A percentile compares a stretch with the other conserved stretches of the same genome.
phyloP scores from a whole-genome alignment of 2,797 vertebrate species.

The Poliocrania exsul region DNA sequence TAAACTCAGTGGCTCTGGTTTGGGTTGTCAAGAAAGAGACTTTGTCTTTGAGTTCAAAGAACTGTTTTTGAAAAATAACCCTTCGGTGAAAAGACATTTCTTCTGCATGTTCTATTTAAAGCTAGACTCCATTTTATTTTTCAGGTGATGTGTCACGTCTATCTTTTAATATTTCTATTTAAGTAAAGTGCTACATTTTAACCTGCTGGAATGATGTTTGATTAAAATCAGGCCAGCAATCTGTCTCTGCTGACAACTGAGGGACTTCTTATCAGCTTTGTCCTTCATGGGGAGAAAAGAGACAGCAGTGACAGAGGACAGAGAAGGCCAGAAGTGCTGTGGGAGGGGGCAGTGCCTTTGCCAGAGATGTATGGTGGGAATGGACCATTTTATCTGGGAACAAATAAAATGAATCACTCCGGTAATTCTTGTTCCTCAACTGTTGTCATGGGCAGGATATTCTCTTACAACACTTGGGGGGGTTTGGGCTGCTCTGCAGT shows the following conservation, averaged over 20 bases:
- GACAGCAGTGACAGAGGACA: neutral
- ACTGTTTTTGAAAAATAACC: neutral
- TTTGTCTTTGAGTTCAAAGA: neutral
- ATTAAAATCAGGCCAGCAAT: neutral
- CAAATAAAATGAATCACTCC: neutral
- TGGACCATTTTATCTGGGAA: neutral
- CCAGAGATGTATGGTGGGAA: neutral
- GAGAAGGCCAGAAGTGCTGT: neutral
- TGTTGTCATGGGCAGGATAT: neutral
- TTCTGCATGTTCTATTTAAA: neutral
- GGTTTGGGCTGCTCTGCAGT: neutral
- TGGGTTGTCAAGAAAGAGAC: neutral
- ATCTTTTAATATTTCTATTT: neutral
- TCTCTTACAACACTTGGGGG: neutral
- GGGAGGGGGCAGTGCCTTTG: neutral
- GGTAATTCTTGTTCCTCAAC: neutral
- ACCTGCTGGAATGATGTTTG: neutral
- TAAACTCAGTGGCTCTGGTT: neutral
- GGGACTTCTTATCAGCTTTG: neutral
- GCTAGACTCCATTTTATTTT: neutral
- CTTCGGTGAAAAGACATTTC: neutral
- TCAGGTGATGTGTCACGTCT: neutral
- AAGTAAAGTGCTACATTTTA: neutral
- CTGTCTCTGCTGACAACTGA: neutral
- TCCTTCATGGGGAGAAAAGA: neutral